Evolutionary conservation across 2,797 vertebrate species (phyloP), one percentile per base, ranked within the genome.

Genomic region (Telmatherina bonti): DNA sequence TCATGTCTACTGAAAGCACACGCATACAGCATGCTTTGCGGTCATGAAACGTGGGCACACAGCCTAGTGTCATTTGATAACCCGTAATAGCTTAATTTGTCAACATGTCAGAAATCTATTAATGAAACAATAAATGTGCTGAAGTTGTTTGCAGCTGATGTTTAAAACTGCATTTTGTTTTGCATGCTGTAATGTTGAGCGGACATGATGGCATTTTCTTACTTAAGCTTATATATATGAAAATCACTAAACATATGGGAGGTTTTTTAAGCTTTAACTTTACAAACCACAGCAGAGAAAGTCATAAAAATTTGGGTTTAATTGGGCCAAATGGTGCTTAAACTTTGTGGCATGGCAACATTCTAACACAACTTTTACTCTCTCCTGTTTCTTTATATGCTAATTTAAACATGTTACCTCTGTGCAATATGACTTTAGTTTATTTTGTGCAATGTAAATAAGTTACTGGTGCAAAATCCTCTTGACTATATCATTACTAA

Each of bases 1-100:
- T 1, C 8, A 24, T 13, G 11, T 51, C 36, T 26, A 11, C 5
- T 11, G 47, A 1, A 8, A 51, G 47, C n/a, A 13, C 38, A 16
- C 35, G 29, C 18, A 20, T 51, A 49, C 33, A 33, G 53, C 24
- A 49, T 24, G 24, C 4, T 16, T 38, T 24, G 2, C 30, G 11
- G 27, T 71, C 59, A 64, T 64, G 24, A 27, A 26, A 53, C 61
- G 20, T 41, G 20, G 11, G 30, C 24, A 53, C 6, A 62, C 6
- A 16, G 10, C 20, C 47, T 11, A 51, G 47, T 51, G 4, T 51
- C 8, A 20, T n/a, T 4, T 18, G 41, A 16, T 4, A 43, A 43
- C 18, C 15, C 20, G 15, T 16, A 41, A 41, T 41, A 41, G 15
- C 13, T 43, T 18, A 5, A 43, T 49, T 22, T 49, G 2, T 49